These are phyloP conservation scores for Suillia variegata DNA, from an alignment of 2,888 invertebrate genomes.

Conservation along the genomic window DNA sequence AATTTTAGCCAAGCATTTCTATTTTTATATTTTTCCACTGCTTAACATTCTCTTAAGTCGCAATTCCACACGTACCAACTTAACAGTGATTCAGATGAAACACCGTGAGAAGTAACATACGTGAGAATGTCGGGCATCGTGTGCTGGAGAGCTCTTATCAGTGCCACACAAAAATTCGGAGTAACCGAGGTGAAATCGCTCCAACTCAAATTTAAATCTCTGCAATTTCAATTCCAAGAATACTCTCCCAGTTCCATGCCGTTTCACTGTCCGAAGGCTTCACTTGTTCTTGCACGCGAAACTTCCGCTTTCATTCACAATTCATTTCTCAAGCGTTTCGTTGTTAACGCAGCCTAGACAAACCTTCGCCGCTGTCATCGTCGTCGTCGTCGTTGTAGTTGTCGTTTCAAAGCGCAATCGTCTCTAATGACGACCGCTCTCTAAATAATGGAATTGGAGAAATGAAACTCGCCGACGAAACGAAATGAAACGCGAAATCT, in stretches of 20 bases:
- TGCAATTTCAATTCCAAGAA: too few relatives aligned
- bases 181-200: slow-evolving; percentile 2
- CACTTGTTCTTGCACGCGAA: not conserved
- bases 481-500: slow-evolving; percentile 29
- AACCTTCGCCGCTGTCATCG: not conserved
- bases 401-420: too few relatives aligned
- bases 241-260: not conserved
- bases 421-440: too few relatives aligned
- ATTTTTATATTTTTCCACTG: too few relatives aligned
- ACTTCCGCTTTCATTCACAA: not conserved
- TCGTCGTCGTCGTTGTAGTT: too few relatives aligned
- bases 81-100: too few relatives aligned
- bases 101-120: too few relatives aligned
- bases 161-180: not conserved
- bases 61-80: not conserved
- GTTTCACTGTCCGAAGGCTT: not conserved
- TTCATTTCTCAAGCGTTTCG: not conserved
- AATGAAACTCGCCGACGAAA: not conserved
- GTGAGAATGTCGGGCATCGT: too few relatives aligned
- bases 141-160: slow-evolving; percentile 2
- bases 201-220: too few relatives aligned
- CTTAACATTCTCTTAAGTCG: not conserved
- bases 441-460: not conserved
- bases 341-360: slow-evolving; percentile 2
- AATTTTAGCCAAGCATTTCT: too few relatives aligned